These are phyloP conservation scores for Cheiracanthium punctorium DNA, from an alignment of 2,888 invertebrate genomes.

Conservation along the genomic window DNA sequence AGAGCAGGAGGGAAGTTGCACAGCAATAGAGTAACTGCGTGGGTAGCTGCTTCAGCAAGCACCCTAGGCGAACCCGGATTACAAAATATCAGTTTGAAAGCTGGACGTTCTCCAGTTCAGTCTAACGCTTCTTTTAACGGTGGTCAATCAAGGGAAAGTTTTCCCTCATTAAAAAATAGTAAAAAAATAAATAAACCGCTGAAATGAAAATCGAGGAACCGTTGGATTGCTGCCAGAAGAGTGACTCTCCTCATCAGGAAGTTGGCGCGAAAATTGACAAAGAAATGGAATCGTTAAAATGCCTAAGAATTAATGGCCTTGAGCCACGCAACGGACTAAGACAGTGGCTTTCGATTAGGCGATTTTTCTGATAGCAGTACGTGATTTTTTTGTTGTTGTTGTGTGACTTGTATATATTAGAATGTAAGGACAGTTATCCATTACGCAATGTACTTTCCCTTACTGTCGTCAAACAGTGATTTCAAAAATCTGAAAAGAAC, in stretches of 20 bases:
- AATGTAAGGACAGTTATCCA: too few relatives aligned
- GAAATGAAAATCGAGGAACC: constrained; percentile 45
- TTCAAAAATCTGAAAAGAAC: too few relatives aligned
- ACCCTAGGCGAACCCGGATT: constrained; percentile 13
- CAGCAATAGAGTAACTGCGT: constrained; percentile 22
- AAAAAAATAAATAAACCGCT: too few relatives aligned
- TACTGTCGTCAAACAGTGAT: too few relatives aligned
- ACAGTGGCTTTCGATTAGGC: neutral
- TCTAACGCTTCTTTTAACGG: neutral
- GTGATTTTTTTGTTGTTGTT: neutral
- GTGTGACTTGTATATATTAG: too few relatives aligned
- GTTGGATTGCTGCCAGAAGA: constrained; percentile 48
- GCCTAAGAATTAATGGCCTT: constrained; percentile 39
- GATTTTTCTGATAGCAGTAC: neutral
- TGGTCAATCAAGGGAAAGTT: constrained; percentile 16
- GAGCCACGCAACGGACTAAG: constrained; percentile 39
- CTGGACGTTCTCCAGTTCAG: neutral
- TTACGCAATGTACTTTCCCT: too few relatives aligned
- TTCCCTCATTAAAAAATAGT: constrained; percentile 11
- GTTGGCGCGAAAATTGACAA: constrained; percentile 46
- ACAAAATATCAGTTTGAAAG: neutral
- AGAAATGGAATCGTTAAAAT: constrained; percentile 34
- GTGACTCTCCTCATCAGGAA: constrained; percentile 53
- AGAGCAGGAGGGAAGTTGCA: neutral
- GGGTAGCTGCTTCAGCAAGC: neutral